A percentile compares a stretch with the other conserved stretches of the same genome.
Conservation (phyloP, 2,888 invertebrate species). For the Trichogramma dendrolimi region DNA sequence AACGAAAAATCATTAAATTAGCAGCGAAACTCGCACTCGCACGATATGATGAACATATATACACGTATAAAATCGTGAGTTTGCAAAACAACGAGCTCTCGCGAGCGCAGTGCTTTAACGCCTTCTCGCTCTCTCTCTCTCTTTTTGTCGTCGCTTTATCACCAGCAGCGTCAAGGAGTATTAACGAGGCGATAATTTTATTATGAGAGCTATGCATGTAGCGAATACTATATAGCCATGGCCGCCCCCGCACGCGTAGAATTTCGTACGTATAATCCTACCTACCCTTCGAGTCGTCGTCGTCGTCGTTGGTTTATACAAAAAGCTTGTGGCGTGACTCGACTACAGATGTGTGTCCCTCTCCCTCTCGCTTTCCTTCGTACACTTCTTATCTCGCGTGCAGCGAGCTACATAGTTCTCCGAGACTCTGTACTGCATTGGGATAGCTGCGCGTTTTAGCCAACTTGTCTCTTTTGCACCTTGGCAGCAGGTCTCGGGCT, state of each 20-base stretch:
- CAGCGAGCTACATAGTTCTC: background rate
- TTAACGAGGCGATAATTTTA: slow-evolving; percentile 48
- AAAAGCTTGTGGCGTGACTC: slow-evolving; percentile 24
- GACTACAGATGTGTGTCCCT: slow-evolving; percentile 17
- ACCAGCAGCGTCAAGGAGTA: slow-evolving; percentile 30
- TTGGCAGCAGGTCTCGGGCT: no score
- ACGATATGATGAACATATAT: background rate
- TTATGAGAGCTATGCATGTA: slow-evolving; percentile 31
- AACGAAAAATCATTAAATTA: slow-evolving; percentile 51
- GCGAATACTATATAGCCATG: no score
- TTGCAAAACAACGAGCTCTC: slow-evolving; percentile 33
- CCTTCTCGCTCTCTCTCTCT: no score
- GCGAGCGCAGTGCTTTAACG: slow-evolving; percentile 23
- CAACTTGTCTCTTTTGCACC: no score
- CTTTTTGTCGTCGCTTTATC: no score
- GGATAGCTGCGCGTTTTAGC: no score
- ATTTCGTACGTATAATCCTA: no score
- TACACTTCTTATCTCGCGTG: background rate
- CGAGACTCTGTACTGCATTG: no score
- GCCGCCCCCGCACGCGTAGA: no score
- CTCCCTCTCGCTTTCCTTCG: background rate
- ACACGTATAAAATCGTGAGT: no score
- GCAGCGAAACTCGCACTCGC: slow-evolving; percentile 20
- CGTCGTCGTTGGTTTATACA: slow-evolving; percentile 22
- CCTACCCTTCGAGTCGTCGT: background rate